Conservation (phyloP, 1,140 invertebrate species). For the Episyrphus balteatus region DNA sequence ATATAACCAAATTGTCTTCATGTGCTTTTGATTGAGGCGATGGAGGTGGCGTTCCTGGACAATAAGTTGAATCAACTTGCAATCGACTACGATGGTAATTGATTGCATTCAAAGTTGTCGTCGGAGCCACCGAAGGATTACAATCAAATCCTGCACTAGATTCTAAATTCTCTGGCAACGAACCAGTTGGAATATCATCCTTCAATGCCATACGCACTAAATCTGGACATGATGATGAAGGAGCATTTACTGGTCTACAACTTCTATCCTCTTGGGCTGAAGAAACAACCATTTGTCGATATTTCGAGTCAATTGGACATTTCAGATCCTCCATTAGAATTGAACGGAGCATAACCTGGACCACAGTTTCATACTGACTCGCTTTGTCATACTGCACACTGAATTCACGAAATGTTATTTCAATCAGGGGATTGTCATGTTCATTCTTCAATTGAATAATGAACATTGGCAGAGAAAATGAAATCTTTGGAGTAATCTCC, state of each 20-base stretch:
- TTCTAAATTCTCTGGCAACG: slow-evolving; percentile 58
- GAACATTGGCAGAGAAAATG: slow-evolving; percentile 59
- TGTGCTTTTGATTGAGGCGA: slow-evolving; percentile 34
- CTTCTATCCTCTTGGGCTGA: slow-evolving; percentile 39
- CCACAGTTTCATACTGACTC: slow-evolving; percentile 51
- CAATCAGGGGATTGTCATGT: slow-evolving; percentile 45
- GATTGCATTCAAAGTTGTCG: no score
- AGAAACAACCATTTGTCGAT: slow-evolving; percentile 72
- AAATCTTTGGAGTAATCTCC: slow-evolving; percentile 35
- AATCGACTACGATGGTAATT: no score
- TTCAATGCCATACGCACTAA: slow-evolving; percentile 32
- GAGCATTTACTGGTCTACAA: slow-evolving; percentile 36
- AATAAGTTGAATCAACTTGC: slow-evolving; percentile 11
- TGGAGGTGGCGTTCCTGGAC: slow-evolving; percentile 59
- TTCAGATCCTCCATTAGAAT: slow-evolving; percentile 81
- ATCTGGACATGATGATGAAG: slow-evolving; percentile 80
- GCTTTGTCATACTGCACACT: slow-evolving; percentile 58
- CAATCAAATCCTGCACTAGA: slow-evolving; percentile 37
- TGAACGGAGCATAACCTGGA: slow-evolving; percentile 68
- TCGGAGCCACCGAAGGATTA: background rate
- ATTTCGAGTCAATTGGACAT: slow-evolving; percentile 60
- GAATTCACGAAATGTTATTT: slow-evolving; percentile 74
- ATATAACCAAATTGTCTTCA: slow-evolving; percentile 47
- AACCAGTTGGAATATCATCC: slow-evolving; percentile 34
- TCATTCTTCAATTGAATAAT: slow-evolving; percentile 64